phyloP scores from a whole-genome alignment of 2,797 vertebrate genomes.

The Lepidocolaptes lacrymiger region DNA sequence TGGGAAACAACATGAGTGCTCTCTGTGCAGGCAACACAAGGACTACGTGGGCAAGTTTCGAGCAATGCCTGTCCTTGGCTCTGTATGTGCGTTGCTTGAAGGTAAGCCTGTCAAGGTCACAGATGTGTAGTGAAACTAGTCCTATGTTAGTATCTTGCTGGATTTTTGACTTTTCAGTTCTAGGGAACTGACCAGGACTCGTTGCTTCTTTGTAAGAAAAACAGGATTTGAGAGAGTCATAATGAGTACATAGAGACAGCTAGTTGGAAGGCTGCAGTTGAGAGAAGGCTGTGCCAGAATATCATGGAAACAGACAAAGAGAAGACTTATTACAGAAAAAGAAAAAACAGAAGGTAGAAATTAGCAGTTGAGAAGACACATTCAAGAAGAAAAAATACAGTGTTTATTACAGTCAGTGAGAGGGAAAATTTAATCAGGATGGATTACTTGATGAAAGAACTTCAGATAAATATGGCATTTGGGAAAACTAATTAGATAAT shows the following conservation, averaged over 20 bases:
- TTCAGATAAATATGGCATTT: slow-evolving; percentile 9
- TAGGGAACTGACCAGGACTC: background rate
- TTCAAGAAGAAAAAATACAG: background rate
- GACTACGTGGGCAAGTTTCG: background rate
- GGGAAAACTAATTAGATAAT: slow-evolving; percentile 18
- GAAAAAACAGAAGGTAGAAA: background rate
- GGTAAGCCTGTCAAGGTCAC: background rate
- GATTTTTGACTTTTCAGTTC: background rate
- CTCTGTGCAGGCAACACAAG: background rate
- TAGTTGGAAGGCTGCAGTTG: background rate
- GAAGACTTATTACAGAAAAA: background rate
- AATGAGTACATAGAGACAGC: background rate
- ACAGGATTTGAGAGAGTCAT: background rate
- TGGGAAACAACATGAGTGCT: background rate
- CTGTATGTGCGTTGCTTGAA: background rate
- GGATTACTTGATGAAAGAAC: slow-evolving; percentile 17
- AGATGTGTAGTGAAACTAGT: background rate
- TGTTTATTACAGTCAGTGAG: background rate
- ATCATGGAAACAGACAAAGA: background rate
- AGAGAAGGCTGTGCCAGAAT: background rate
- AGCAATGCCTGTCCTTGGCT: fast-evolving
- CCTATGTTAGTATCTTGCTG: background rate
- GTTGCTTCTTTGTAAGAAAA: background rate
- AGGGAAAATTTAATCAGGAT: slow-evolving; percentile 20
- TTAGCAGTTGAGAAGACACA: background rate